Conservation (phyloP, 2,888 invertebrate genomes). For the Tolmerus cingulatus region DNA sequence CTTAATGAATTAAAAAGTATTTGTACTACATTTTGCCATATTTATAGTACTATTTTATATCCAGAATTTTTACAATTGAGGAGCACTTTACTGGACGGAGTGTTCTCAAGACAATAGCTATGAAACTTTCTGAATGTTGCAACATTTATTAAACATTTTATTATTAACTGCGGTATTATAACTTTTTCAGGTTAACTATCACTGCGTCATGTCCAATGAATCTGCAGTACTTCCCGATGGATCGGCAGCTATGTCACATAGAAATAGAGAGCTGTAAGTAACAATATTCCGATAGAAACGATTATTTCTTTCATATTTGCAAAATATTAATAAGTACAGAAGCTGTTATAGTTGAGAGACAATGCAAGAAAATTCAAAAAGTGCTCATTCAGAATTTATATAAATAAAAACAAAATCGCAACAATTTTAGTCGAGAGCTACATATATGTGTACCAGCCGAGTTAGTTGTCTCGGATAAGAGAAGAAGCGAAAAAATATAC, state of each 20-base stretch:
- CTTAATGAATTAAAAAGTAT: neutral
- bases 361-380: conserved; percentile 22
- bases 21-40: neutral
- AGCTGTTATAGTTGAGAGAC: conserved; percentile 33
- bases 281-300: conserved; percentile 38
- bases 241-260: conserved; percentile 91
- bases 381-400: conserved; percentile 50
- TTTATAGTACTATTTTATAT: neutral
- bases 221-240: conserved; percentile 96
- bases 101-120: neutral
- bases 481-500: neutral
- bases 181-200: conserved; percentile 81
- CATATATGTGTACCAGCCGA: neutral
- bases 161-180: neutral
- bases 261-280: conserved; percentile 99
- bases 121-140: neutral
- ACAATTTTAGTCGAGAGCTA: neutral
- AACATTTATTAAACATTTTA: neutral
- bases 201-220: conserved; percentile 97
- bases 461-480: neutral
- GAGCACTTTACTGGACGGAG: neutral
- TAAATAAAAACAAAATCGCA: conserved; percentile 25
- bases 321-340: conserved; percentile 26
- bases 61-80: neutral
- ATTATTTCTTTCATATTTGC: conserved; percentile 3